phyloP scores from a whole-genome alignment of 2,113 vertebrate species.

The Columbina picui region DNA sequence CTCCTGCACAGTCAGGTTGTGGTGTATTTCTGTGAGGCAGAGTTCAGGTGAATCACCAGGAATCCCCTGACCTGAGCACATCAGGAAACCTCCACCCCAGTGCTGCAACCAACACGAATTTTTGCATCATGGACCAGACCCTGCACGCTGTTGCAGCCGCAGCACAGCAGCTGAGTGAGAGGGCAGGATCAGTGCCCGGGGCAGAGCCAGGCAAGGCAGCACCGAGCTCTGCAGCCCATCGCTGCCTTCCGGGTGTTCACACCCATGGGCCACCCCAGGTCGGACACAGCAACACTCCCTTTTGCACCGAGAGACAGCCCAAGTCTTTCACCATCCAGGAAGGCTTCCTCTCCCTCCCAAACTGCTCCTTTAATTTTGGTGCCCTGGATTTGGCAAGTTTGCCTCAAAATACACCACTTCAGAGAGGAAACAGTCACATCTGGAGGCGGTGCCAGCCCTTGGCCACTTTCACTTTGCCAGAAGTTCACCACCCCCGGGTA shows the following conservation, averaged over 20 bases:
- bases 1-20: rapidly evolving
- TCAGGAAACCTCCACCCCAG: not conserved
- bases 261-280: not conserved
- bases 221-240: not conserved
- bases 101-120: not conserved
- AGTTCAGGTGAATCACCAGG: not conserved
- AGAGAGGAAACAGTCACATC: slow-evolving; percentile 7
- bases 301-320: not conserved
- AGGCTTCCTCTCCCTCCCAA: not conserved
- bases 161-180: not conserved
- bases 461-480: slow-evolving; percentile 4
- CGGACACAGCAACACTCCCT: not conserved
- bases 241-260: not conserved
- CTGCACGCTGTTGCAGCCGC: not conserved
- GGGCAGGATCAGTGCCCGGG: not conserved
- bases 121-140: not conserved
- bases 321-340: not conserved
- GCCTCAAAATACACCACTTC: not conserved
- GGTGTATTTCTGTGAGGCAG: not conserved
- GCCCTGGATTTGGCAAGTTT: slow-evolving; percentile 10
- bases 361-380: not conserved
- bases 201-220: not conserved
- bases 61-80: not conserved
- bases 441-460: slow-evolving; percentile 18
- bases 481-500: not conserved